Evolutionary conservation across 2,888 invertebrate species (phyloP), one percentile per base, ranked within the genome.

Genomic region (Himalopsyche japonica): DNA sequence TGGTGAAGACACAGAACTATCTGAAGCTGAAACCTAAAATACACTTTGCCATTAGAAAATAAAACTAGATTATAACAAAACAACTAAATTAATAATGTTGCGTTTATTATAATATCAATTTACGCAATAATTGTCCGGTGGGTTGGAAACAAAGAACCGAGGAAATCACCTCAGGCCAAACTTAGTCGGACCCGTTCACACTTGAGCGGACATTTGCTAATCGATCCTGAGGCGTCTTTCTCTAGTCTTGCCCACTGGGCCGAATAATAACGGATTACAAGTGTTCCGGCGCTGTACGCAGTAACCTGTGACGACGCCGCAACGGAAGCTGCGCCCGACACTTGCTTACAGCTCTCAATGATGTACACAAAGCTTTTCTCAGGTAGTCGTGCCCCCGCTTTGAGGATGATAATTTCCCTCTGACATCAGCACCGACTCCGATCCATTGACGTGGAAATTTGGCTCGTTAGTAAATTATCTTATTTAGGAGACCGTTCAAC

Each of bases 241-340:
- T 76, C 18, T 30, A 76, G 32, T 76, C 34, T 34, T 76, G 80
- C 81, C 48, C 83, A 84, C 32, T 77, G 83, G 47, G 47, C 76
- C 80, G 83, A 24, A 84, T 84, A 70, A 80, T 84, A 80, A 77
- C 37, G 83, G 83, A 83, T 83, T 80, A 80, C 64, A 64, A 48
- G 47, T 80, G 32, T 80, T 43, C 34, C 30, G 32, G 76, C 47
- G 34, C 15, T 43, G 43, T 43, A 43, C 47, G 34, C 43, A 6
- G 43, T 43, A 43, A 43, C 43, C 43, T 43, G 43, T 15, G 43
- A 43, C 43, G 43, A 37, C 37, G 43, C 32, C 76, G 20, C 37
- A 27, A 76, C 34, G 76, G 43, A n/a, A 24, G 57, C 57, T 43
- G 34, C 27, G 27, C 43, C 76, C 47, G 76, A 81, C 76, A 81